Conservation (phyloP, 2,888 invertebrate genomes). For the Metellina segmentata region DNA sequence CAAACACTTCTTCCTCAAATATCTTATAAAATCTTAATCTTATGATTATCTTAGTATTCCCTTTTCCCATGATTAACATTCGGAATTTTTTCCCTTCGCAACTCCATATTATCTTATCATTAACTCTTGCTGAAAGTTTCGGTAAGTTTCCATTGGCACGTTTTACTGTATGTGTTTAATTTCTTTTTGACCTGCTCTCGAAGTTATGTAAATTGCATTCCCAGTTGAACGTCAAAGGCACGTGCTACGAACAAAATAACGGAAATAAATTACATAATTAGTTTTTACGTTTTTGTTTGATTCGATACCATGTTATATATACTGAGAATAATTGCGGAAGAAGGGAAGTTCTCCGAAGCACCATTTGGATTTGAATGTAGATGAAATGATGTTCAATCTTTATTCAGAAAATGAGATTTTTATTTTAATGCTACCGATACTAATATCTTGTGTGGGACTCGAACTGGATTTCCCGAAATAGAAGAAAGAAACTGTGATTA, state of each 20-base stretch:
- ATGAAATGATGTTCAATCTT: slow-evolving; percentile 11
- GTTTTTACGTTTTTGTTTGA: slow-evolving; percentile 25
- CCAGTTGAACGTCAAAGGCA: slow-evolving; percentile 11
- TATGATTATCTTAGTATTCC: no score
- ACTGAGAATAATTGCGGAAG: slow-evolving; percentile 11
- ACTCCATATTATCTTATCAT: no score
- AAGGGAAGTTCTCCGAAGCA: slow-evolving; percentile 10
- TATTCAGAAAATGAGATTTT: background rate
- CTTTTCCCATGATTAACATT: no score
- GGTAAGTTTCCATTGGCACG: background rate
- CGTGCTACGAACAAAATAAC: background rate
- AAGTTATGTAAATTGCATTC: slow-evolving; percentile 32
- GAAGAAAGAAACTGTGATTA: slow-evolving; percentile 14
- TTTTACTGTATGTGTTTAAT: background rate
- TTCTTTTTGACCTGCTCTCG: slow-evolving; percentile 1
- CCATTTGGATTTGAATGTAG: background rate
- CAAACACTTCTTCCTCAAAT: no score
- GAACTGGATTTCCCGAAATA: slow-evolving; percentile 10
- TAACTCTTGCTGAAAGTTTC: slow-evolving; percentile 13
- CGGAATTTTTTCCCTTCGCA: no score
- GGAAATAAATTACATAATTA: slow-evolving; percentile 28
- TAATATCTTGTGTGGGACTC: background rate
- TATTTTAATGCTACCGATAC: background rate
- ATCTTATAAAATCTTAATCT: no score
- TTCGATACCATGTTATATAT: background rate